Evolutionary conservation across 2,113 vertebrate genomes (phyloP).

Genomic region (Pandion haliaetus): DNA sequence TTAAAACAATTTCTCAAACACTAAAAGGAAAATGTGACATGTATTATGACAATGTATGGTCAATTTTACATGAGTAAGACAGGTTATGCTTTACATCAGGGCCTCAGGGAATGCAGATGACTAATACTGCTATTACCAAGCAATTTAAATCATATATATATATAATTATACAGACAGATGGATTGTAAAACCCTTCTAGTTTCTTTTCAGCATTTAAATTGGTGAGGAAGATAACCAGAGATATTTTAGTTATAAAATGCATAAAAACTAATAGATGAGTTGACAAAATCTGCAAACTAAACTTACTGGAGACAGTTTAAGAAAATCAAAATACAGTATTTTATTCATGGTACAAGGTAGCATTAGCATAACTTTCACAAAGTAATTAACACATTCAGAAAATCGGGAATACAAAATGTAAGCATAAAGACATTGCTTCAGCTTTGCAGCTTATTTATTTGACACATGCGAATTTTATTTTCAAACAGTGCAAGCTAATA

Average conservation of each 20-base stretch:
- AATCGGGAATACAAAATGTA: neutral
- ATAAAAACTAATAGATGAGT: neutral
- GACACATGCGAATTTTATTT: neutral
- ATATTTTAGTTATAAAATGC: neutral
- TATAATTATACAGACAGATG: slow-evolving; percentile 36
- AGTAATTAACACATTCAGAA: neutral
- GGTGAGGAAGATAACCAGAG: neutral
- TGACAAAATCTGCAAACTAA: neutral
- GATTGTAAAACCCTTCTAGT: neutral
- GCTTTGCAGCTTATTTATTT: neutral
- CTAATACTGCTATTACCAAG: slow-evolving; percentile 26
- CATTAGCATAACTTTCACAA: neutral
- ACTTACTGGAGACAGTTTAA: neutral
- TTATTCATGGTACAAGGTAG: neutral
- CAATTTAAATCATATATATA: slow-evolving; percentile 43
- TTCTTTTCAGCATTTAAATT: neutral
- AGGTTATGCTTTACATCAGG: slow-evolving; percentile 4
- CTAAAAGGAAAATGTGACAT: neutral
- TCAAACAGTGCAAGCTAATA: neutral
- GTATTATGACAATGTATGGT: slow-evolving; percentile 16
- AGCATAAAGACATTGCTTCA: neutral
- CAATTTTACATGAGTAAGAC: neutral
- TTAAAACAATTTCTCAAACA: neutral
- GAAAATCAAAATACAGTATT: neutral
- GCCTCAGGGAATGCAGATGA: slow-evolving; percentile 7